These are phyloP conservation scores for Oreochromis grahami DNA, from an alignment of 2,797 vertebrate species.

Conservation along the genomic window DNA sequence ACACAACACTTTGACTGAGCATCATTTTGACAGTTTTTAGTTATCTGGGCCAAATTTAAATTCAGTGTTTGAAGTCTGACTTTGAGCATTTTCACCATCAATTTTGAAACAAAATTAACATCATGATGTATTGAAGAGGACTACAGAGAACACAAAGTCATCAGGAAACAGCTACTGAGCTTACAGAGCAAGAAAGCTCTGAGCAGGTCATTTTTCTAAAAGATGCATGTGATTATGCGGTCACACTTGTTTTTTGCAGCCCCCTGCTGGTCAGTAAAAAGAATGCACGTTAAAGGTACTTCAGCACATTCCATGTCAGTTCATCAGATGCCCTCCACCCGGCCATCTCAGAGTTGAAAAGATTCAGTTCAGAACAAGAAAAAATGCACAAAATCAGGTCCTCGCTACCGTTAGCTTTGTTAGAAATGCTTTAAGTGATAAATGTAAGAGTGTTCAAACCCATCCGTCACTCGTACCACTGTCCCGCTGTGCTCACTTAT, in stretches of 20 bases:
- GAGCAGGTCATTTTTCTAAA: too few species aligned
- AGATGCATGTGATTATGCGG: too few species aligned
- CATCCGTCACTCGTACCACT: neutral
- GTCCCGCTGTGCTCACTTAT: neutral
- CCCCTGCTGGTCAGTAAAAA: neutral
- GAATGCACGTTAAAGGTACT: neutral
- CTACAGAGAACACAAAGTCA: too few species aligned
- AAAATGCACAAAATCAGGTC: fast-evolving
- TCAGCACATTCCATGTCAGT: neutral
- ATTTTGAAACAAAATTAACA: too few species aligned
- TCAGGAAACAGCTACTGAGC: too few species aligned
- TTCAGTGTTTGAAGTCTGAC: too few species aligned
- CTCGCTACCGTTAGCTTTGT: fast-evolving
- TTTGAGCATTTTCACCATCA: too few species aligned
- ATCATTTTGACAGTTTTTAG: too few species aligned
- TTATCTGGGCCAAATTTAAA: too few species aligned
- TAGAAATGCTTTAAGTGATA: neutral
- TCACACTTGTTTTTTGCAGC: neutral
- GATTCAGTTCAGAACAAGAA: neutral
- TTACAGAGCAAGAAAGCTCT: too few species aligned
- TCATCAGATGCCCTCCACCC: neutral
- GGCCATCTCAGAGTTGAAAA: neutral
- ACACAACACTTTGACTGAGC: too few species aligned
- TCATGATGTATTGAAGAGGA: too few species aligned
- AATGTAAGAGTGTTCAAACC: neutral